Conservation (phyloP, 2,797 vertebrate species). For the Artibeus lituratus region DNA sequence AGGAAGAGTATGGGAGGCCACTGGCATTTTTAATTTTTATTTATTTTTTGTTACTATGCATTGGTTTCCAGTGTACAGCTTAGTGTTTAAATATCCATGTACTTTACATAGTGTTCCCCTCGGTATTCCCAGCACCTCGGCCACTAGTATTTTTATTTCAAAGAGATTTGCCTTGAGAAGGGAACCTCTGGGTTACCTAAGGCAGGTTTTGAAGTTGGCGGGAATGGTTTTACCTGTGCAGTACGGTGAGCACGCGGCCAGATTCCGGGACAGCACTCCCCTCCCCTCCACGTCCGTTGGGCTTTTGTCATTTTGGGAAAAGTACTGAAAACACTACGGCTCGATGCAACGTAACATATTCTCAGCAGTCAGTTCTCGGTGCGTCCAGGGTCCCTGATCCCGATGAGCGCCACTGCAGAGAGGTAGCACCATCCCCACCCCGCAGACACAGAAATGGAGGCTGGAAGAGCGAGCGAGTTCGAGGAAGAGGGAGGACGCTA, state of each 20-base stretch:
- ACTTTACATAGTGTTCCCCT: not conserved
- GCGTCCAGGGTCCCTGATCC: not conserved
- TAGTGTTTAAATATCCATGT: not conserved
- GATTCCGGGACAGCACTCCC: accelerated
- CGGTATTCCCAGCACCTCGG: not conserved
- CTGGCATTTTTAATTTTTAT: not conserved
- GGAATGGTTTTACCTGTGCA: not conserved
- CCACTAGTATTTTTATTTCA: not conserved
- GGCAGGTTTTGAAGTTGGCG: not conserved
- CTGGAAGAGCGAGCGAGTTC: accelerated
- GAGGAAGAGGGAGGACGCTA: not conserved
- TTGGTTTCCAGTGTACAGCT: not conserved
- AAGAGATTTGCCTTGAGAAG: not conserved
- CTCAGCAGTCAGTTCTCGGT: not conserved
- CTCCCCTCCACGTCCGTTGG: not conserved
- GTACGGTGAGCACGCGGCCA: accelerated
- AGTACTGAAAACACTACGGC: not conserved
- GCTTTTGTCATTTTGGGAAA: not conserved
- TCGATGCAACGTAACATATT: accelerated
- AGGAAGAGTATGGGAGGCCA: accelerated
- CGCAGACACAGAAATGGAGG: not conserved
- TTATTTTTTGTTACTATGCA: not conserved
- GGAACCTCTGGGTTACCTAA: not conserved
- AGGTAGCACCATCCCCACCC: no score
- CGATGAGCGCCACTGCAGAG: not conserved